Evolutionary conservation across 2,113 vertebrate genomes (phyloP), one percentile per base, ranked within the genome.

Genomic region (Motacilla alba): DNA sequence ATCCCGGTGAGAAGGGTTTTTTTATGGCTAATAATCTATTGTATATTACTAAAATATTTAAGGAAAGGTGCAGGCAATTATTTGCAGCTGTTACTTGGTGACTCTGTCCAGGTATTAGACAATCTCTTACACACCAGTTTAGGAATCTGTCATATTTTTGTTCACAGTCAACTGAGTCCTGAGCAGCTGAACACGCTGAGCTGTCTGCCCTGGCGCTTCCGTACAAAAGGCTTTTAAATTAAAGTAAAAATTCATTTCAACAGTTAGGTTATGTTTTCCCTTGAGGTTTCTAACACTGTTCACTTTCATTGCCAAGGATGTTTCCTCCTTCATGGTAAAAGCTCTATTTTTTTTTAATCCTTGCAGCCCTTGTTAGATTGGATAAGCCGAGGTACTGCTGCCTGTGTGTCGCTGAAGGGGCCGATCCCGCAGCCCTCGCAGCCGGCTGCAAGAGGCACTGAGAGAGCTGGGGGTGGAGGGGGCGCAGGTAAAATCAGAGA

Each of bases 241-340:
- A 85, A 93, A 95, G 87, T 14, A 95, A 96, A 96, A 96, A 92
- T 85, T 94, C 87, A 95, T 85, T 94, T 80, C 41, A 96, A 85
- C 94, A 93, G 70, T 6, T 9, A 90, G 87, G 90, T 83, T 94
- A 74, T 70, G 63, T 93, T 94, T 95, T 87, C 93, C 96, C 96
- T 87, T 92, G 96, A 96, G 96, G 66, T 96, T 95, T 94, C 87
- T 94, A 91, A 73, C 93, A 77, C 60, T 74, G 78, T 84, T 96
- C 53, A 8, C 70, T 90, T 88, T 85, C 70, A 70, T 79, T 64
- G 81, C 84, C 39, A 73, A 59, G 70, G 81, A 83, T 60, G 74
- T 94, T 95, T 92, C 75, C 0, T 10, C 78, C 53, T 91, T 85
- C 75, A 55, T 1, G 33, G 64, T 91, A 89, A 95, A 96, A 96